phyloP scores from a whole-genome alignment of 2,113 vertebrate species.

The Dromaius novaehollandiae region DNA sequence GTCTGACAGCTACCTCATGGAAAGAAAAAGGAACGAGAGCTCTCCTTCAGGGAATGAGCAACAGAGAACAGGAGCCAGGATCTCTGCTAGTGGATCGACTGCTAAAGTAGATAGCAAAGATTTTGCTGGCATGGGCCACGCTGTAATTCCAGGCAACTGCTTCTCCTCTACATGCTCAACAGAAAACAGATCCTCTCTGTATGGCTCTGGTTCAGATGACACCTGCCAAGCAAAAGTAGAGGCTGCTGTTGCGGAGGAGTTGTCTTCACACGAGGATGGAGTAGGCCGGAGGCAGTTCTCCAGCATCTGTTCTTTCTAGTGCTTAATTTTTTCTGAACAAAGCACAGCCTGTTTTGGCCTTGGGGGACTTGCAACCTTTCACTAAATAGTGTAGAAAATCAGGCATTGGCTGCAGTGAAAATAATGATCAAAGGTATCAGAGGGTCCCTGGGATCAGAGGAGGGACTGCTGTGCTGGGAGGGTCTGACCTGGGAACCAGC shows the following conservation, averaged over 20 bases:
- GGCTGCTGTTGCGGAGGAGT: not conserved
- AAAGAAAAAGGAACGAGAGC: not conserved
- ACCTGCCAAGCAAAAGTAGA: not conserved
- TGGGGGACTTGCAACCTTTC: conserved; percentile 3
- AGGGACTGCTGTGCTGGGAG: not conserved
- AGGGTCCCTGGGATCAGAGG: not conserved
- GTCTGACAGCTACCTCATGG: not conserved
- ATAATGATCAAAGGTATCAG: not conserved
- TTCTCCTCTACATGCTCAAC: not conserved
- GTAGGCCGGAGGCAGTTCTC: not conserved
- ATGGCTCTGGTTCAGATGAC: not conserved
- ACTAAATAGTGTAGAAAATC: not conserved
- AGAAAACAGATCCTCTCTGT: not conserved
- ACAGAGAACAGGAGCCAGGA: not conserved
- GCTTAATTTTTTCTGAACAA: not conserved
- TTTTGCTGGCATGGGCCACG: not conserved
- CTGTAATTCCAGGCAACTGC: not conserved
- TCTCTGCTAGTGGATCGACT: not conserved
- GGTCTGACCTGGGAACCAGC: not conserved
- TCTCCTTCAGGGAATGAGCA: not conserved
- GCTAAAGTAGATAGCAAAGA: not conserved
- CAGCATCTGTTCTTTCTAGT: not conserved
- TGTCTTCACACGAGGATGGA: not conserved
- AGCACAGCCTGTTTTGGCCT: not conserved
- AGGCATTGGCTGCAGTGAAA: not conserved